These are phyloP conservation scores for Parnassius smintheus DNA, from an alignment of 2,888 invertebrate genomes.

Conservation along the genomic window DNA sequence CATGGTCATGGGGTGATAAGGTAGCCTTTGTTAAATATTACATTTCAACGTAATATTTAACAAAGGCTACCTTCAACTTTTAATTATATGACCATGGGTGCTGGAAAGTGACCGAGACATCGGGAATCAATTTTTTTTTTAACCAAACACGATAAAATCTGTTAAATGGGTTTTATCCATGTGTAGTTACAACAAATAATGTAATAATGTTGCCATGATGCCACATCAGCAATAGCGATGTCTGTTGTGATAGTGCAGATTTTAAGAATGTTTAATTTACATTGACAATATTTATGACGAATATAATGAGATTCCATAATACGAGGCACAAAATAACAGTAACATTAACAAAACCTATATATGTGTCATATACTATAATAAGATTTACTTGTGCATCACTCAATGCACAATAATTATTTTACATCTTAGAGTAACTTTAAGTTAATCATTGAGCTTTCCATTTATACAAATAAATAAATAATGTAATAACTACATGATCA, in stretches of 20 bases:
- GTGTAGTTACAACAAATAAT: background rate
- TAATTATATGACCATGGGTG: too few species aligned
- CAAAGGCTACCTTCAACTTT: too few species aligned
- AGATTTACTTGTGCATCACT: slow-evolving; percentile 68
- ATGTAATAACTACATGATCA: slow-evolving; percentile 54
- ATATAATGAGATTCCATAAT: slow-evolving; percentile 69
- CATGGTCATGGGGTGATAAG: too few species aligned
- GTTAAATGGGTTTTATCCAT: too few species aligned
- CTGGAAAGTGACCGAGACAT: too few species aligned
- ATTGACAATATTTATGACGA: slow-evolving; percentile 38
- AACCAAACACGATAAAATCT: too few species aligned
- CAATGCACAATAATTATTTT: slow-evolving; percentile 61
- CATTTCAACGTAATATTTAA: too few species aligned
- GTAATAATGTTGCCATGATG: slow-evolving; percentile 17
- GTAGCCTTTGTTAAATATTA: too few species aligned
- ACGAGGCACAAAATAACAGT: slow-evolving; percentile 68
- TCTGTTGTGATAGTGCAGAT: slow-evolving; percentile 49
- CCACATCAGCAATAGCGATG: slow-evolving; percentile 42
- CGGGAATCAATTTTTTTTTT: too few species aligned
- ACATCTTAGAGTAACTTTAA: slow-evolving; percentile 68
- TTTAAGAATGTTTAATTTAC: slow-evolving; percentile 33
- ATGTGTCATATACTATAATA: slow-evolving; percentile 48
- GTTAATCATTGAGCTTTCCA: slow-evolving; percentile 79
- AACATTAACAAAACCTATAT: slow-evolving; percentile 33
- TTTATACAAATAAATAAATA: slow-evolving; percentile 76